Conservation (phyloP, 2,797 vertebrate species). For the Bradypodion ventrale region DNA sequence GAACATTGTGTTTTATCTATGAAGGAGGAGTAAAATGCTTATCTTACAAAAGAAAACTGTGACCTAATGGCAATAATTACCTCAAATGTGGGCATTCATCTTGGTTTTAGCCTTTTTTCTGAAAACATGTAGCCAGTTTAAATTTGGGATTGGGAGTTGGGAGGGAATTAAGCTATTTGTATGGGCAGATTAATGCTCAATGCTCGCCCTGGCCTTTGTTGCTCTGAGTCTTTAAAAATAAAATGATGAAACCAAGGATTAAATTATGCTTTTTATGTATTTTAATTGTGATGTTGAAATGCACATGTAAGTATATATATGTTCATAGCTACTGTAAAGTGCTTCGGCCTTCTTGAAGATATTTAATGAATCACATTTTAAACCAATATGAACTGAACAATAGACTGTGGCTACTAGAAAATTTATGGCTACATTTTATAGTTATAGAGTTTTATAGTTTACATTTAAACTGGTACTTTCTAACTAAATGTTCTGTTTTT, state of each 20-base stretch:
- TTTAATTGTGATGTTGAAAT: slow-evolving; percentile 67
- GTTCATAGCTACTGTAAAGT: slow-evolving; percentile 75
- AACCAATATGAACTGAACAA: slow-evolving; percentile 66
- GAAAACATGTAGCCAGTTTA: slow-evolving; percentile 76
- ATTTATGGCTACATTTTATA: slow-evolving; percentile 79
- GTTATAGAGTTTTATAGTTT: slow-evolving; percentile 79
- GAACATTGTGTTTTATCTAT: slow-evolving; percentile 58
- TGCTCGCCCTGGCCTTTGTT: slow-evolving; percentile 70
- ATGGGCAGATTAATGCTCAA: slow-evolving; percentile 70
- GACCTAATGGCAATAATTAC: slow-evolving; percentile 83
- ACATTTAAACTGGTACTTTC: slow-evolving; percentile 82
- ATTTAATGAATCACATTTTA: slow-evolving; percentile 72
- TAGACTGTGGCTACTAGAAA: slow-evolving; percentile 70
- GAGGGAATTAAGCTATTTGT: slow-evolving; percentile 56
- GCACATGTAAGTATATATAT: slow-evolving; percentile 68
- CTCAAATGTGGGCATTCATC: slow-evolving; percentile 81
- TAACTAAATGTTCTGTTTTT: slow-evolving; percentile 74
- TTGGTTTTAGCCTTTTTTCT: slow-evolving; percentile 76
- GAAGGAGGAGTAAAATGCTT: slow-evolving; percentile 75
- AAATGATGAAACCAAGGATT: slow-evolving; percentile 70
- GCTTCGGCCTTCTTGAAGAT: slow-evolving; percentile 69
- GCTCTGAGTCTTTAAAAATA: slow-evolving; percentile 67
- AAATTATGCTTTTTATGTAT: slow-evolving; percentile 70
- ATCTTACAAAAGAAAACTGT: slow-evolving; percentile 75
- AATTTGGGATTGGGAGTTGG: slow-evolving; percentile 67